These are phyloP conservation scores for Trissolcus basalis DNA, from an alignment of 1,140 invertebrate species.

Conservation along the genomic window DNA sequence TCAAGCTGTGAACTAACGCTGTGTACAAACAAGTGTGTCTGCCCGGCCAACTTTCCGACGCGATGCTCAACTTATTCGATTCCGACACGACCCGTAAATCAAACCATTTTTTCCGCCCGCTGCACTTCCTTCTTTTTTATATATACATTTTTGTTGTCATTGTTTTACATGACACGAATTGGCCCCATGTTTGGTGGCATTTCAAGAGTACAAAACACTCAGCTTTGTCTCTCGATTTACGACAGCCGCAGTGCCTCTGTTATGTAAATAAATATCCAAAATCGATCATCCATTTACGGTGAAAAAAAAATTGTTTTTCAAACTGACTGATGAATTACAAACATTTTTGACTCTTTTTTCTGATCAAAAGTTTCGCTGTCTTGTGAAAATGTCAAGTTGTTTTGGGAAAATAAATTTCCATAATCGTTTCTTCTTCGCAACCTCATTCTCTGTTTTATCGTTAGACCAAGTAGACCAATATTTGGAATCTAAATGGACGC, in stretches of 20 bases:
- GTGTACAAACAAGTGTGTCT: background rate
- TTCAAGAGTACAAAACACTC: constrained; percentile 10
- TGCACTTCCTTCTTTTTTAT: background rate
- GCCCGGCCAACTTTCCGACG: background rate
- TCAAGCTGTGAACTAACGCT: background rate
- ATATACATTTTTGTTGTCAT: constrained; percentile 14
- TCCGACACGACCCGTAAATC: constrained; percentile 9
- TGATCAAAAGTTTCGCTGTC: background rate
- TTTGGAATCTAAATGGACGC: constrained; percentile 38
- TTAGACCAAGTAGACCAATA: constrained; percentile 34
- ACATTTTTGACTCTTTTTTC: constrained; percentile 2
- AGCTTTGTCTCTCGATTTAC: constrained; percentile 35
- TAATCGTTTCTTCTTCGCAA: constrained; percentile 37
- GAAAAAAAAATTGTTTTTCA: constrained; percentile 12
- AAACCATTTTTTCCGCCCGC: constrained; percentile 15
- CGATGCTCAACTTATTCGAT: background rate
- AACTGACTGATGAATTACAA: background rate
- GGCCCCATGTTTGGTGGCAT: constrained; percentile 22
- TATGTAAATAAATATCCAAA: constrained; percentile 39
- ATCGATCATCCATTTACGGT: background rate
- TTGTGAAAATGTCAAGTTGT: too few species aligned
- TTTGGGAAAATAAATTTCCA: background rate
- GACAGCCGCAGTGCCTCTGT: constrained; percentile 23
- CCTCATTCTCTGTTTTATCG: constrained; percentile 2
- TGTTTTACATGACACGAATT: constrained; percentile 12